Percentiles rank a stretch among this genome's conserved stretches.
phyloP scores from a whole-genome alignment of 2,888 invertebrate species.

The Heliconius ismenius region DNA sequence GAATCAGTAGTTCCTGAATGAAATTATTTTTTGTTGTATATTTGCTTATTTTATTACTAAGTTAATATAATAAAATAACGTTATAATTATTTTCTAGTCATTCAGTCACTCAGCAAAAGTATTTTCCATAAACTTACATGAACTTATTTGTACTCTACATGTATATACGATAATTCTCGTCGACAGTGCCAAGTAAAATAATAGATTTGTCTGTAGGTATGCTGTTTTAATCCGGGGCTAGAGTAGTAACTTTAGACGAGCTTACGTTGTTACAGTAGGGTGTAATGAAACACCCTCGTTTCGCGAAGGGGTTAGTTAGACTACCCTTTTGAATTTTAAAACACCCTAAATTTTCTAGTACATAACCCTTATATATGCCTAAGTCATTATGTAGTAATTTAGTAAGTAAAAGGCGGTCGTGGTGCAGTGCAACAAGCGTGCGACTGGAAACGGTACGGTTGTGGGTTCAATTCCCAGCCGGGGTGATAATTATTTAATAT shows the following conservation, averaged over 20 bases:
- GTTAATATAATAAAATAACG: too few species aligned
- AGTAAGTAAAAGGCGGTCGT: not conserved
- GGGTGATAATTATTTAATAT: too few species aligned
- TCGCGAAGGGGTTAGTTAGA: constrained; percentile 23
- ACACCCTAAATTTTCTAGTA: constrained; percentile 18
- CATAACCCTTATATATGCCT: constrained; percentile 45
- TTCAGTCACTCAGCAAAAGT: too few species aligned
- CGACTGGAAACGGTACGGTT: not conserved
- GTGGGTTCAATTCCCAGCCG: not conserved
- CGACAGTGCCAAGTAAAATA: not conserved
- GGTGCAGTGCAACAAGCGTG: not conserved
- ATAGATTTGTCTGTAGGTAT: constrained; percentile 19
- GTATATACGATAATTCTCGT: not conserved
- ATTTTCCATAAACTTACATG: not conserved
- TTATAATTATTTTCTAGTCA: too few species aligned
- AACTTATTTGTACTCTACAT: not conserved
- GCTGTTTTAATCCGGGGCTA: constrained; percentile 14
- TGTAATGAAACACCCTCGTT: constrained; percentile 28
- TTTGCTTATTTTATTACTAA: too few species aligned
- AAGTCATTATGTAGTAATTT: constrained; percentile 13
- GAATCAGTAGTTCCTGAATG: too few species aligned
- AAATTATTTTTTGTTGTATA: too few species aligned
- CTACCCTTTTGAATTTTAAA: constrained; percentile 28
- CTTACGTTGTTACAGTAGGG: constrained; percentile 27
- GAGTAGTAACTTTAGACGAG: constrained; percentile 22